Base-by-base conservation (phyloP, 2,113 vertebrate species). In the Pollimyrus isidori region DNA sequence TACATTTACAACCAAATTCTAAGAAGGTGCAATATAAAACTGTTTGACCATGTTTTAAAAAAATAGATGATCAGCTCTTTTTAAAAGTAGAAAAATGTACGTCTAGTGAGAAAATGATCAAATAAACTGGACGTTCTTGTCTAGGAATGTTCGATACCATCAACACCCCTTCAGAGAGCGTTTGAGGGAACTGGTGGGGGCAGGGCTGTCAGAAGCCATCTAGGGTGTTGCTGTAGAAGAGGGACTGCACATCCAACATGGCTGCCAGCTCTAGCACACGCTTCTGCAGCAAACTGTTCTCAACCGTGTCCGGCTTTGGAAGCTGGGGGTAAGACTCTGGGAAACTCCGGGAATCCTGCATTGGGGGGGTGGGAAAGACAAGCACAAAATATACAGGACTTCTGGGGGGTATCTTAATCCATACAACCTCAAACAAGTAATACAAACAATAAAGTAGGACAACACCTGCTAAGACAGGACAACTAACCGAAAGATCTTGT, bases 301-400 rank as follows among this genome's bases (percentile, higher is more conserved):
- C 98, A 94, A 99, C 96, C 0, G 97, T 97, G 93, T 99, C 98
- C 92, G 98, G 97, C 92, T 97, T 96, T 50, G 98, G 98, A 92
- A 99, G 96, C 89, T 98, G 96, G 39, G 98, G 98, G 89, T 99
- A 99, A 3, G 98, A 98, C 95, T 99, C 98, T 0, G 98, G 98
- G 90, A 98, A 99, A 95, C 98, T 99, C 93, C 96, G 96, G 84
- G 97, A 97, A 95, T 99, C 98, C 98, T 99, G 95, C 91, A 92
- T 90, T 89, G 42, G 39, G 80, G 80, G 45, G 39, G 7, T 9
- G 19, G 45, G 82, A 23, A 26, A 19, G 9, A 84, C 2, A 48
- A 48, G 82, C 48, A 89, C 23, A 91, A 19, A 87, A 39, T 21
- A 85, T 9, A 35, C 58, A 13, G n/a, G 39, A 13, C 87, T 76